Evolutionary conservation across 30 jellyfish, hydroid and myxozoan genomes (phyloP).

Genomic region (Hydractinia echinata): DNA sequence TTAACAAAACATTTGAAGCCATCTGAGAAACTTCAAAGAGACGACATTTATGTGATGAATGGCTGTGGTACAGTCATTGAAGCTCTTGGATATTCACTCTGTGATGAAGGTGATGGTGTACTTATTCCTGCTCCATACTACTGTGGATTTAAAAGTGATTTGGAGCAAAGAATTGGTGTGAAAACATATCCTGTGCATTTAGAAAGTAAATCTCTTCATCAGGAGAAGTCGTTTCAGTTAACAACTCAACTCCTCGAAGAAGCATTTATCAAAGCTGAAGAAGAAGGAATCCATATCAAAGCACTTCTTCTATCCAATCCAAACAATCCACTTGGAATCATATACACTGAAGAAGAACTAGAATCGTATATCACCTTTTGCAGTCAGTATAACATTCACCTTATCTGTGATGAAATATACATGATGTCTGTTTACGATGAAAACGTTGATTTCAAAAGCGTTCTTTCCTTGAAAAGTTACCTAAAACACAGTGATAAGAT

Average conservation of each 20-base stretch:
- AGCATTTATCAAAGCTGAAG: conserved; percentile 27
- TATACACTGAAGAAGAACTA: conserved; percentile 47
- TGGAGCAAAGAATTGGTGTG: conserved; percentile 39
- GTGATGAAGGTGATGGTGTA: conserved; percentile 66
- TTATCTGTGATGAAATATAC: conserved; percentile 69
- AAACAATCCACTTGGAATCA: conserved; percentile 64
- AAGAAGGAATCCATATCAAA: conserved; percentile 38
- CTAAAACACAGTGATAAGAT: conserved; percentile 36
- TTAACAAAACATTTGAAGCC: conserved; percentile 46
- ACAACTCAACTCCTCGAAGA: conserved; percentile 47
- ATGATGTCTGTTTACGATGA: conserved; percentile 44
- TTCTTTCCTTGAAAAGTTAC: conserved; percentile 21
- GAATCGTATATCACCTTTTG: conserved; percentile 37
- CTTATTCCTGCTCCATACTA: conserved; percentile 79
- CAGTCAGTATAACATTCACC: conserved; percentile 39
- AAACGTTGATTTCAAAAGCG: conserved; percentile 28
- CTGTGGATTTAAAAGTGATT: conserved; percentile 54
- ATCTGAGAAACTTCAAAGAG: conserved; percentile 25
- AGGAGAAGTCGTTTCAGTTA: conserved; percentile 36
- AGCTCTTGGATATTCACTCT: conserved; percentile 46
- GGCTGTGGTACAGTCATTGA: conserved; percentile 81
- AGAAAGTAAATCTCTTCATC: conserved; percentile 7
- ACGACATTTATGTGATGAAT: conserved; percentile 48
- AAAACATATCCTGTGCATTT: conserved; percentile 45
- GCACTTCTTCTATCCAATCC: conserved; percentile 64